Conservation (phyloP, 1,140 invertebrate species). For the Oedothorax gibbosus region DNA sequence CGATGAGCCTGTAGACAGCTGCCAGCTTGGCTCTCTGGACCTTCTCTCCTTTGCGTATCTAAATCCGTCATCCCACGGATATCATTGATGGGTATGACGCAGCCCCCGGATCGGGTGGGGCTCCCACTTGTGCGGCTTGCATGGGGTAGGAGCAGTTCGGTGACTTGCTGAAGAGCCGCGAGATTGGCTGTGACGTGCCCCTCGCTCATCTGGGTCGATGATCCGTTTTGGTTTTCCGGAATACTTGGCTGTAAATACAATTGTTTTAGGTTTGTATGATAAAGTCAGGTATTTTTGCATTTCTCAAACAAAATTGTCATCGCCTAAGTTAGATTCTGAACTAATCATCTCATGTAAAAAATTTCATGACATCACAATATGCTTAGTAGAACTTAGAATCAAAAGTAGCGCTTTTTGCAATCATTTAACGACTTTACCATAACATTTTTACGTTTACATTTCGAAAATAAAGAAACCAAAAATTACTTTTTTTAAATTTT, state of each 20-base stretch:
- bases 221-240: conserved; percentile 97
- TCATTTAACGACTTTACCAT: too few species aligned
- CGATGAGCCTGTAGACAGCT: conserved; percentile 92
- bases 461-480: too few species aligned
- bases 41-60: conserved; percentile 95
- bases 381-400: too few species aligned
- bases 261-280: too few species aligned
- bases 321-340: too few species aligned
- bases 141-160: conserved; percentile 63
- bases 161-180: conserved; percentile 84
- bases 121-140: conserved; percentile 41
- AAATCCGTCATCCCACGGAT: conserved; percentile 91
- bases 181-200: conserved; percentile 80
- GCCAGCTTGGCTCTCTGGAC: conserved; percentile 95
- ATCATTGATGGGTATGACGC: conserved; percentile 97
- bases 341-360: too few species aligned
- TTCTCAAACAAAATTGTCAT: too few species aligned
- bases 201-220: conserved; percentile 90
- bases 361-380: too few species aligned
- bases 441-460: too few species aligned
- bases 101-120: conserved; percentile 58
- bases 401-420: too few species aligned
- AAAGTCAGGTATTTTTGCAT: too few species aligned
- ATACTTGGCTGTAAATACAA: conserved; percentile 87
- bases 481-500: too few species aligned